phyloP scores from a whole-genome alignment of 2,113 vertebrate genomes.

The Arizona elegans region DNA sequence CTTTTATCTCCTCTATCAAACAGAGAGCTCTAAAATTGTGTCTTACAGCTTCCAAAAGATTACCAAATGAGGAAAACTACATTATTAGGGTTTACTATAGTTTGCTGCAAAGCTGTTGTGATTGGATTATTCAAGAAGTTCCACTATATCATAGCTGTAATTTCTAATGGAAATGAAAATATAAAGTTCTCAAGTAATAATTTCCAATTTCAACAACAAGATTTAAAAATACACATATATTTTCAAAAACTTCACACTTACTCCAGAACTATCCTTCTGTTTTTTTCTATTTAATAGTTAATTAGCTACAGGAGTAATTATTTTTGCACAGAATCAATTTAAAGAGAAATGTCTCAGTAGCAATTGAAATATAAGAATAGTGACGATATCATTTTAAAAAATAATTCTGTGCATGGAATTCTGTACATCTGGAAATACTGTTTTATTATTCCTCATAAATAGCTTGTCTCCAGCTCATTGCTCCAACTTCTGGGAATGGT shows the following conservation, averaged over 20 bases:
- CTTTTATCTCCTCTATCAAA: slow-evolving; percentile 10
- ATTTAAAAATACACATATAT: slow-evolving; percentile 31
- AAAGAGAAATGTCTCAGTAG: slow-evolving; percentile 52
- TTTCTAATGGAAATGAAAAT: slow-evolving; percentile 51
- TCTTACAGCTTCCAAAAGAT: slow-evolving; percentile 34
- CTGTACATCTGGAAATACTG: slow-evolving; percentile 39
- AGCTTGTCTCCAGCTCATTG: slow-evolving; percentile 40
- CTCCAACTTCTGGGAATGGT: slow-evolving; percentile 41
- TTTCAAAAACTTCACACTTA: slow-evolving; percentile 49
- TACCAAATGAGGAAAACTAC: slow-evolving; percentile 22
- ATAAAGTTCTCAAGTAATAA: slow-evolving; percentile 17
- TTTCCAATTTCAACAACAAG: slow-evolving; percentile 46
- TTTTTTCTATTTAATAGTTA: slow-evolving; percentile 46
- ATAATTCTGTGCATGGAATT: slow-evolving; percentile 33
- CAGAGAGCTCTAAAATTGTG: background rate
- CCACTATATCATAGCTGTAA: slow-evolving; percentile 37
- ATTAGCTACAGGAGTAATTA: slow-evolving; percentile 58
- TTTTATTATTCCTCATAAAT: slow-evolving; percentile 56
- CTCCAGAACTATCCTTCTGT: slow-evolving; percentile 52
- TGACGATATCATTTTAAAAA: slow-evolving; percentile 50
- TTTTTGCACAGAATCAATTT: slow-evolving; percentile 65
- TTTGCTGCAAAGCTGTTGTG: slow-evolving; percentile 22
- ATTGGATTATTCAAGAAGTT: slow-evolving; percentile 47
- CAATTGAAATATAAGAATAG: slow-evolving; percentile 54
- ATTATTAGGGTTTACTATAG: background rate